A percentile compares a stretch with the other conserved stretches of the same genome.
phyloP scores from a whole-genome alignment of 2,888 invertebrate species.

The Parascotia fuliginaria region DNA sequence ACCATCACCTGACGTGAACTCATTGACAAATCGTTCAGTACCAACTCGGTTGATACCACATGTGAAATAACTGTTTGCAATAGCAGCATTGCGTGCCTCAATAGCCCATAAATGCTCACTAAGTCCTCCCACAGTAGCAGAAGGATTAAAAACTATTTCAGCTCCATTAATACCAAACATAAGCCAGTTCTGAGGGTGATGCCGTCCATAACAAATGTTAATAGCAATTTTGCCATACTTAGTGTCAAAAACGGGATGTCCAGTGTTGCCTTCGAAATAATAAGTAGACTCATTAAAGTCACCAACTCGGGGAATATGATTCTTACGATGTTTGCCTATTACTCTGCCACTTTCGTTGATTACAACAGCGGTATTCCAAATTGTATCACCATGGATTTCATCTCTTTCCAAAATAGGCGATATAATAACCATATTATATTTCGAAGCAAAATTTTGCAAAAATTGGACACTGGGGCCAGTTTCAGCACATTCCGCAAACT shows the following conservation, averaged over 20 bases:
- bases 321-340: conserved; percentile 98
- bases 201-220: conserved; percentile 99
- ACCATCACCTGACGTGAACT: conserved; percentile 86
- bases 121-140: conserved; percentile 93
- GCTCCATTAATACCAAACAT: conserved; percentile 99
- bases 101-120: conserved; percentile 98
- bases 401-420: conserved; percentile 98
- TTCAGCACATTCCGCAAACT: conserved; percentile 97
- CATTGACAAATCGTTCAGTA: conserved; percentile 91
- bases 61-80: conserved; percentile 98
- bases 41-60: conserved; percentile 98
- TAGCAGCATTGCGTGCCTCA: conserved; percentile 98
- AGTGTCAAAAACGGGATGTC: conserved; percentile 97
- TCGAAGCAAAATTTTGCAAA: conserved; percentile 90
- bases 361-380: conserved; percentile 98
- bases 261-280: conserved; percentile 97
- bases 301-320: conserved; percentile 98
- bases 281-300: conserved; percentile 99
- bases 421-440: conserved; percentile 96
- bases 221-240: conserved; percentile 95
- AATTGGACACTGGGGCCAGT: conserved; percentile 94
- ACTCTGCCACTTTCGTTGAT: conserved; percentile 94
- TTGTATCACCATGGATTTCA: conserved; percentile 91
- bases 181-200: conserved; percentile 99
- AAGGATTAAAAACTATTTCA: conserved; percentile 99